phyloP scores from a whole-genome alignment of 2,888 invertebrate species.

The Empis stercorea region DNA sequence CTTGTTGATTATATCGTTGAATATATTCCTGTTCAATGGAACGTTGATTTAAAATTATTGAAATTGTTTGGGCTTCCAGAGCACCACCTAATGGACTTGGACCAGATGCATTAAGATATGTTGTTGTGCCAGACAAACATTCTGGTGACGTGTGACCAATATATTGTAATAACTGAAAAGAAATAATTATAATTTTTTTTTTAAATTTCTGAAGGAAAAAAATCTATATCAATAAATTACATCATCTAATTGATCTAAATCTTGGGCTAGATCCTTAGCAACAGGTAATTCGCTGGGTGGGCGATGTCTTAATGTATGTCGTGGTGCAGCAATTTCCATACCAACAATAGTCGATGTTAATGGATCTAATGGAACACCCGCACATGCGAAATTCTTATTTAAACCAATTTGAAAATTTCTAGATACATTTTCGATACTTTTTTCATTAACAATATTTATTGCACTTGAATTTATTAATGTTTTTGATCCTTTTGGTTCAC shows the following conservation, averaged over 20 bases:
- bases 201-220: conserved; percentile 6
- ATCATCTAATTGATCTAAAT: conserved; percentile 86
- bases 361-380: conserved; percentile 19
- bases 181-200: conserved; percentile 8
- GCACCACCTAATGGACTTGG: conserved; percentile 59
- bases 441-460: neutral
- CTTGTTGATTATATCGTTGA: conserved; percentile 26
- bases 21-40: conserved; percentile 70
- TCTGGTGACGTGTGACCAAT: conserved; percentile 88
- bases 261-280: conserved; percentile 67
- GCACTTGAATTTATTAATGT: neutral
- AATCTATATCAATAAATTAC: conserved; percentile 41
- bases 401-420: conserved; percentile 5
- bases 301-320: conserved; percentile 55
- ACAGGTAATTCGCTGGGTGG: conserved; percentile 67
- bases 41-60: conserved; percentile 69
- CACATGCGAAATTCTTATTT: conserved; percentile 11
- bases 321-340: conserved; percentile 45
- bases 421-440: neutral
- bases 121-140: conserved; percentile 51
- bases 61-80: conserved; percentile 74
- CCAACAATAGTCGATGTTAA: conserved; percentile 37
- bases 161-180: conserved; percentile 65
- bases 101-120: conserved; percentile 66
- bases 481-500: conserved; percentile 45